These are phyloP conservation scores for Cynoglossus semilaevis DNA, from an alignment of 2,113 vertebrate species.

Conservation along the genomic window DNA sequence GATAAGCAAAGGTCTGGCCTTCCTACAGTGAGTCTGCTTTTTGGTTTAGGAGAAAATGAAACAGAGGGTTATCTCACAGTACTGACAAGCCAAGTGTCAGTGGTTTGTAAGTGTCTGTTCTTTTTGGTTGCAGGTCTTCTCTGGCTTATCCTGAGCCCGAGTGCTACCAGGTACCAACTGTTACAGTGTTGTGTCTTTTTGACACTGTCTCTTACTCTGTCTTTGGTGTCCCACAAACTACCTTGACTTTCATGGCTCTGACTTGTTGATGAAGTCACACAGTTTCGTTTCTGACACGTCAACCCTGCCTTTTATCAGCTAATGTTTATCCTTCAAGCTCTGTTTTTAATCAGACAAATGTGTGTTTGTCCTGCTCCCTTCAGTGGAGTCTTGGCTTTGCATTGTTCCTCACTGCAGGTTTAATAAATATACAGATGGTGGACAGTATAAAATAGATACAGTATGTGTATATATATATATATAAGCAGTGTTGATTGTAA, in stretches of 20 bases:
- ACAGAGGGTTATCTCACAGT: neutral
- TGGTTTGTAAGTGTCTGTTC: neutral
- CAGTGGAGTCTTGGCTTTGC: too few species aligned
- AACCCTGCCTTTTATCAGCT: too few species aligned
- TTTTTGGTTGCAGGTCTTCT: constrained; percentile 79
- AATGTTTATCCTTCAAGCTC: too few species aligned
- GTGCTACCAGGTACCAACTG: constrained; percentile 83
- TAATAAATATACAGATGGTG: too few species aligned
- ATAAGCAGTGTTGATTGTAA: too few species aligned
- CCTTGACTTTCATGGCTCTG: neutral
- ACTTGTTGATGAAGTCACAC: neutral
- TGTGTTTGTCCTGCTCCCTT: too few species aligned
- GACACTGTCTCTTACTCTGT: too few species aligned
- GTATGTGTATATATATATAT: too few species aligned
- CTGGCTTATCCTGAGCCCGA: constrained; percentile 84
- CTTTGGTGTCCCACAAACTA: neutral
- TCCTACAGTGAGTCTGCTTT: constrained; percentile 93
- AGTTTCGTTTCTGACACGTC: too few species aligned
- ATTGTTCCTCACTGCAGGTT: too few species aligned
- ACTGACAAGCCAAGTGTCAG: neutral
- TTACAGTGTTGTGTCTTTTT: neutral
- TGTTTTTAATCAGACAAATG: too few species aligned
- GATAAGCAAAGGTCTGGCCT: constrained; percentile 86
- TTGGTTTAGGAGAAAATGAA: constrained; percentile 11
- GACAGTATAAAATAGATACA: too few species aligned